Conservation (phyloP, 2,113 vertebrate genomes). For the Planiliza haematocheilus region DNA sequence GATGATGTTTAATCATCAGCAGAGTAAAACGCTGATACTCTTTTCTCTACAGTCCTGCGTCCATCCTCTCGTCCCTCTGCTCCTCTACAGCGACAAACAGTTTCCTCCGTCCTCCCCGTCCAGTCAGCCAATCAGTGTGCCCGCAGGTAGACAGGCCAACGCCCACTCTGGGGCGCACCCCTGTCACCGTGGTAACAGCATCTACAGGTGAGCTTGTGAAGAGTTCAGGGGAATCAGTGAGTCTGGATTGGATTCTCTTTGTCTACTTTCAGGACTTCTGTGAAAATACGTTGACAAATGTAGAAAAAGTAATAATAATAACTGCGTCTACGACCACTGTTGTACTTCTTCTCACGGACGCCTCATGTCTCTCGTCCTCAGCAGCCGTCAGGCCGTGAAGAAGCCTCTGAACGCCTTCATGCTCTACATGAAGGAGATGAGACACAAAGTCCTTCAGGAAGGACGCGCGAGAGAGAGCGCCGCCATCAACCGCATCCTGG, state of each 20-base stretch:
- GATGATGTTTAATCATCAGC: no score
- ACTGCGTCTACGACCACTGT: no score
- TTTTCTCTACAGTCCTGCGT: conserved; percentile 22
- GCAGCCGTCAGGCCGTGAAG: conserved; percentile 82
- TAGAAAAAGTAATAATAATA: no score
- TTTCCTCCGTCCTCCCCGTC: conserved; percentile 26
- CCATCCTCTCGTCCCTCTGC: conserved; percentile 67
- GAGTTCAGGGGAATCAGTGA: not conserved
- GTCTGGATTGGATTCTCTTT: no score
- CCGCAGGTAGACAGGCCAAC: not conserved
- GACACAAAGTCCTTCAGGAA: conserved; percentile 94
- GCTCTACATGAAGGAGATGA: conserved; percentile 99
- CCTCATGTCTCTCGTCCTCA: not conserved
- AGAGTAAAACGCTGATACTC: no score
- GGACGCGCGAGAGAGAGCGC: conserved; percentile 73
- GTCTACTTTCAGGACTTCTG: no score
- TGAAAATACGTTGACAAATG: no score
- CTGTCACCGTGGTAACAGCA: not conserved
- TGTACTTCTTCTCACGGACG: no score
- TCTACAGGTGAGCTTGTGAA: conserved; percentile 11
- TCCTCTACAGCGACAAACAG: conserved; percentile 80
- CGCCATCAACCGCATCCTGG: conserved; percentile 97
- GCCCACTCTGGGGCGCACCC: not conserved
- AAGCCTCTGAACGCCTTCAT: conserved; percentile 98
- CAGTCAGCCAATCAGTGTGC: conserved; percentile 46